Conservation (phyloP, 2,797 vertebrate genomes). For the Intellagama lesueurii region DNA sequence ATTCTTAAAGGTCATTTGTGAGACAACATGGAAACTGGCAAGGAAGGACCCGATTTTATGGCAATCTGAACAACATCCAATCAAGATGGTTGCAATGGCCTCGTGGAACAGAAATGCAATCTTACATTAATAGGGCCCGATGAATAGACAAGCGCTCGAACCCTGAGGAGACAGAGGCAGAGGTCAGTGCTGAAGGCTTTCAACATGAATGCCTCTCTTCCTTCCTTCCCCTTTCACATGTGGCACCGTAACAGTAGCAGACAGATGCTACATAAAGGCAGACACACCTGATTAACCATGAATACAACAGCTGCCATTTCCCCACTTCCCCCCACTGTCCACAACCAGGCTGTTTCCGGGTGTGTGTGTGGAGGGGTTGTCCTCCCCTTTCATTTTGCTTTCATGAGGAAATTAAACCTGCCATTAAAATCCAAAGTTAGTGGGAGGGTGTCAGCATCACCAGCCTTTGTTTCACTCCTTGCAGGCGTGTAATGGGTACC, state of each 20-base stretch:
- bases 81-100: slow-evolving; percentile 66
- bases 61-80: slow-evolving; percentile 53
- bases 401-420: slow-evolving; percentile 74
- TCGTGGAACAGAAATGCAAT: slow-evolving; percentile 65
- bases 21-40: slow-evolving; percentile 25
- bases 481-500: slow-evolving; percentile 40
- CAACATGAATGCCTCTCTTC: slow-evolving; percentile 65
- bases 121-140: slow-evolving; percentile 70
- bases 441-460: slow-evolving; percentile 43
- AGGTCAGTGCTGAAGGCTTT: slow-evolving; percentile 68
- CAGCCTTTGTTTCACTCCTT: slow-evolving; percentile 60
- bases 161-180: slow-evolving; percentile 66
- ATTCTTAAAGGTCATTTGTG: not conserved
- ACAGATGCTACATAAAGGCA: slow-evolving; percentile 78
- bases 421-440: slow-evolving; percentile 72
- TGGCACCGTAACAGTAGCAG: slow-evolving; percentile 73
- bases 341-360: slow-evolving; percentile 58
- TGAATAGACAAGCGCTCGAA: slow-evolving; percentile 70
- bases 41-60: slow-evolving; percentile 19
- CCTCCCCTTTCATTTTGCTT: slow-evolving; percentile 59
- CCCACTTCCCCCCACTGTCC: slow-evolving; percentile 43
- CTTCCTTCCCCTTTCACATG: slow-evolving; percentile 68
- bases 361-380: slow-evolving; percentile 12
- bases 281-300: slow-evolving; percentile 80
- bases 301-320: slow-evolving; percentile 76